phyloP scores from a whole-genome alignment of 92 coral and sea anemone species.

The Epizoanthus illoricatus region DNA sequence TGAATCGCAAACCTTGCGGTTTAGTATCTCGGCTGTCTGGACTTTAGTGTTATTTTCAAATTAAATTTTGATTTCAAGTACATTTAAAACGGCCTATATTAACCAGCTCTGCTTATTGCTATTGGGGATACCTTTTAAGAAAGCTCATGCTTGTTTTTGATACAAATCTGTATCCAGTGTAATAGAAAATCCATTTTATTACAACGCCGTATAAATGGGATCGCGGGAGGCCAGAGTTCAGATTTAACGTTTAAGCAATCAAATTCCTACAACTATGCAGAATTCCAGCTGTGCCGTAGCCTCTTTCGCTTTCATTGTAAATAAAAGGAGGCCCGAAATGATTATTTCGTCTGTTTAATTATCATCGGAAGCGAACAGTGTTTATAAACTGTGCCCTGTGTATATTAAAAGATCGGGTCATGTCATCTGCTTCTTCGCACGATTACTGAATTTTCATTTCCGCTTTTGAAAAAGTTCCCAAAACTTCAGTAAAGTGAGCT shows the following conservation, averaged over 20 bases:
- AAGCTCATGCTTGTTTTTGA: background rate
- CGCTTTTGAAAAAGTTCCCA: constrained; percentile 6
- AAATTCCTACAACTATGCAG: constrained; percentile 15
- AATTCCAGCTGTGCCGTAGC: constrained; percentile 15
- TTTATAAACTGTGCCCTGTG: constrained; percentile 6
- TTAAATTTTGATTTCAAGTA: constrained; percentile 5
- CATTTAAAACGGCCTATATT: background rate
- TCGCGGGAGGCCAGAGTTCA: constrained; percentile 2
- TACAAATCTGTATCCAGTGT: background rate
- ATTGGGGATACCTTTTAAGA: background rate
- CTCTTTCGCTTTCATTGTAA: constrained; percentile 2
- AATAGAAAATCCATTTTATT: background rate
- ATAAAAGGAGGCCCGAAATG: constrained; percentile 1
- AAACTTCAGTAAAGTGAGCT: background rate
- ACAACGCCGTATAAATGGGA: background rate
- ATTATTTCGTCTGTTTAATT: constrained; percentile 36
- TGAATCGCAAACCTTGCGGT: constrained; percentile 32
- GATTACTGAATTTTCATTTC: constrained; percentile 21
- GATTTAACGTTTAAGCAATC: constrained; percentile 10
- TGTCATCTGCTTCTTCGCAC: constrained; percentile 41
- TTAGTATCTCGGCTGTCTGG: constrained; percentile 5
- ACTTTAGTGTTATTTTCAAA: background rate
- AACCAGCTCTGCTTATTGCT: background rate
- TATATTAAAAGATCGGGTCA: constrained; percentile 23
- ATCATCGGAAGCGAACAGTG: constrained; percentile 28